Evolutionary conservation across 2,797 vertebrate genomes (phyloP).

Genomic region (Parauchenoglanis ngamensis): DNA sequence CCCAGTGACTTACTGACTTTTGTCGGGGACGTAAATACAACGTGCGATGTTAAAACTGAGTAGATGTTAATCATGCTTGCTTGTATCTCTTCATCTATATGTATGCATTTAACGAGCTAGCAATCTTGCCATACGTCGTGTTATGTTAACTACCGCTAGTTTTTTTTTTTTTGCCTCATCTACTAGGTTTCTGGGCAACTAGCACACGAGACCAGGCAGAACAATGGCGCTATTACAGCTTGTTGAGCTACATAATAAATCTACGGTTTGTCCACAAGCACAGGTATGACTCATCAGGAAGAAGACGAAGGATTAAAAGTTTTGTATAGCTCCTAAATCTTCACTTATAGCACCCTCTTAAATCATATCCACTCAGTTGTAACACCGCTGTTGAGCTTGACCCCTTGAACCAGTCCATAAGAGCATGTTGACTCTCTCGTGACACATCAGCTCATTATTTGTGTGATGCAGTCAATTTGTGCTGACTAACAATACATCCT

Average conservation of each 20-base stretch:
- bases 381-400: constrained; percentile 1
- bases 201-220: neutral
- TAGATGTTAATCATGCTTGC: neutral
- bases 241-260: neutral
- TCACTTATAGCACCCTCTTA: neutral
- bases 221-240: neutral
- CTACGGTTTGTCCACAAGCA: neutral
- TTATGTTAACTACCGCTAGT: neutral
- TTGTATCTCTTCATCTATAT: neutral
- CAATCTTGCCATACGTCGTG: neutral
- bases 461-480: constrained; percentile 61
- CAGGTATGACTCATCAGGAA: constrained; percentile 8
- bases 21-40: neutral
- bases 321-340: neutral
- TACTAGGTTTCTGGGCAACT: neutral
- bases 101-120: neutral
- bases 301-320: neutral
- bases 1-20: neutral
- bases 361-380: constrained; percentile 11
- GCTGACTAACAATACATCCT: constrained; percentile 75
- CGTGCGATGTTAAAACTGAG: neutral
- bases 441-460: constrained; percentile 56
- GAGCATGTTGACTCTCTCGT: constrained; percentile 31
- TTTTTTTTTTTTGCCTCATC: too few relatives aligned
- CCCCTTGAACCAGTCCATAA: neutral